Evolutionary conservation across 2,113 vertebrate genomes (phyloP).

Genomic region (Quiscalus mexicanus): DNA sequence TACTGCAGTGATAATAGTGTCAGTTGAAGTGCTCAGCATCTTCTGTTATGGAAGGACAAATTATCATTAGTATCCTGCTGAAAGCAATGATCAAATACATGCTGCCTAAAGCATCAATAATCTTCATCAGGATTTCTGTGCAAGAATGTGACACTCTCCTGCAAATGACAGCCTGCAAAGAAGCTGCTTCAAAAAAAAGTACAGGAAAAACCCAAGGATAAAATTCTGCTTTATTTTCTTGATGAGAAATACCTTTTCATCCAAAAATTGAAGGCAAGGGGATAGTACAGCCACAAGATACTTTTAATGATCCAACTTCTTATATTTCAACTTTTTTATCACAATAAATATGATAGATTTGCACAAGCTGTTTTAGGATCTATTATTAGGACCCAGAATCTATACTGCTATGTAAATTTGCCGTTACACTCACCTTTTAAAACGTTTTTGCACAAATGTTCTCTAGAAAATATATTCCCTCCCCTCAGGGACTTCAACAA

Average conservation of each 20-base stretch:
- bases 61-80: not conserved
- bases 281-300: not conserved
- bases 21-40: not conserved
- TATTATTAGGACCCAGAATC: not conserved
- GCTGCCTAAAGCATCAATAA: not conserved
- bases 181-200: not conserved
- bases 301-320: not conserved
- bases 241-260: not conserved
- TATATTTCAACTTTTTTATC: not conserved
- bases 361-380: not conserved
- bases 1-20: not conserved
- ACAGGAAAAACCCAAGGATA: not conserved
- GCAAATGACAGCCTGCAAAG: not conserved
- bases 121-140: not conserved
- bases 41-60: not conserved
- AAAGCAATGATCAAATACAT: not conserved
- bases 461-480: not conserved
- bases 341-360: not conserved
- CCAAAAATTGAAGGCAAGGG: not conserved
- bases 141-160: not conserved
- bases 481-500: not conserved
- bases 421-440: not conserved
- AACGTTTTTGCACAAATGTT: not conserved
- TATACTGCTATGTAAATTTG: not conserved
- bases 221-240: not conserved